phyloP scores from a whole-genome alignment of 2,113 vertebrate genomes.

The Xyliphius kryptos region DNA sequence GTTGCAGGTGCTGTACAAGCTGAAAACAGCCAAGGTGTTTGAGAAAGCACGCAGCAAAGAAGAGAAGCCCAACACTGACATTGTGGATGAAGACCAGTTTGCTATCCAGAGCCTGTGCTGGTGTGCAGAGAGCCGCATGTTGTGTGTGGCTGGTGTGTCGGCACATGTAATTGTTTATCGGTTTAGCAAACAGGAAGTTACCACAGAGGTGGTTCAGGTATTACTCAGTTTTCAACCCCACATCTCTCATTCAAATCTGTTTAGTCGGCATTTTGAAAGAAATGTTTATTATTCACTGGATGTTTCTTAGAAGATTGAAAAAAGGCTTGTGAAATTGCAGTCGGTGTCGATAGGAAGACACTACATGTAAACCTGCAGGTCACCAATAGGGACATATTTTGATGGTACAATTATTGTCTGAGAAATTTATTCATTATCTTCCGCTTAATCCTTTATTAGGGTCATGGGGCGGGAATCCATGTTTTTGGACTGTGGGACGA shows the following conservation, averaged over 20 bases:
- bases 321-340: too few relatives aligned
- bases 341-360: too few relatives aligned
- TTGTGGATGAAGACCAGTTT: constrained; percentile 94
- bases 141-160: constrained; percentile 89
- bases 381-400: too few relatives aligned
- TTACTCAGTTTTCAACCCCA: neutral
- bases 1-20: constrained; percentile 92
- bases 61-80: constrained; percentile 81
- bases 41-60: constrained; percentile 87
- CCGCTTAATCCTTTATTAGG: too few relatives aligned
- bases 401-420: too few relatives aligned
- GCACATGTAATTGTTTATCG: constrained; percentile 91
- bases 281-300: too few relatives aligned
- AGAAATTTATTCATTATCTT: too few relatives aligned
- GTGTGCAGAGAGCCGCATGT: constrained; percentile 94
- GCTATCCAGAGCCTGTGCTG: constrained; percentile 94
- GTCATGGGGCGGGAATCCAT: too few relatives aligned
- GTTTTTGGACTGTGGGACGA: too few relatives aligned
- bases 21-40: constrained; percentile 97
- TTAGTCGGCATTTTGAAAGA: neutral
- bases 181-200: constrained; percentile 93
- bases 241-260: neutral
- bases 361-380: too few relatives aligned
- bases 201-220: constrained; percentile 84
- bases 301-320: too few relatives aligned